Evolutionary conservation across 2,797 vertebrate genomes (phyloP).

Genomic region (Eulemur coronatus): DNA sequence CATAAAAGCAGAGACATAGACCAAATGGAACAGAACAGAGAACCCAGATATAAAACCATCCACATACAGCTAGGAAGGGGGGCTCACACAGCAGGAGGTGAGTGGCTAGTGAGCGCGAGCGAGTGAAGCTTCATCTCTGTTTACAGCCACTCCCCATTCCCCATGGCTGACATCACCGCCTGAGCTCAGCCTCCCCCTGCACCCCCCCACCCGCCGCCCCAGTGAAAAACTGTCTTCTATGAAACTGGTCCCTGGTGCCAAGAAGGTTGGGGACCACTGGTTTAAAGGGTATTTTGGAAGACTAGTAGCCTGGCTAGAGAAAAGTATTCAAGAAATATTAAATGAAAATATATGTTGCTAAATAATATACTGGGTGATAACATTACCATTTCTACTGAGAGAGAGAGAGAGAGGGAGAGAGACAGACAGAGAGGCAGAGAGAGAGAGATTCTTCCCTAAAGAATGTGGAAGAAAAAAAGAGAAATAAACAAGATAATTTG

Average conservation of each 20-base stretch:
- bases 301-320: not conserved
- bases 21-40: not conserved
- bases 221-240: no score
- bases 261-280: not conserved
- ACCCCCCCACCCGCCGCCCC: rapidly evolving
- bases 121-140: no score
- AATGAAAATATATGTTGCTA: not conserved
- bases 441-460: not conserved
- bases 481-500: not conserved
- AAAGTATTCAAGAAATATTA: not conserved
- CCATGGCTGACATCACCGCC: no score
- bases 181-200: no score
- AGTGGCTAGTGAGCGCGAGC: no score
- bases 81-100: no score
- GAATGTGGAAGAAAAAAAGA: not conserved
- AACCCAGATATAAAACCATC: not conserved
- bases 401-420: not conserved
- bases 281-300: not conserved
- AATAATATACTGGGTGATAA: not conserved
- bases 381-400: not conserved
- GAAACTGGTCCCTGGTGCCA: no score
- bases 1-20: not conserved
- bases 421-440: no score
- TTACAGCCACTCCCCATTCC: no score
- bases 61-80: not conserved